phyloP scores from a whole-genome alignment of 2,113 vertebrate genomes.

The Actenoides lindsayi region DNA sequence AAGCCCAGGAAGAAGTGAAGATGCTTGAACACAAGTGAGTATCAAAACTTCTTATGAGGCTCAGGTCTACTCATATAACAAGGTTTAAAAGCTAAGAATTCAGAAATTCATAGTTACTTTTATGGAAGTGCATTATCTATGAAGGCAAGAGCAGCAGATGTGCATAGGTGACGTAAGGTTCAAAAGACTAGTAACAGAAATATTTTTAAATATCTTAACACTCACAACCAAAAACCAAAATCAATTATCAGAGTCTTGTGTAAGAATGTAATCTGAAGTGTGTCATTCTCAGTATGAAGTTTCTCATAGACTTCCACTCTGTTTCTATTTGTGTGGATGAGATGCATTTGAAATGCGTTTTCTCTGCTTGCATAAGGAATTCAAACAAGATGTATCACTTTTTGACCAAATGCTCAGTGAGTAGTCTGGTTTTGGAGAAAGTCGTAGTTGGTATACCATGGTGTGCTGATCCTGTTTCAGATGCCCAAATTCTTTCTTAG shows the following conservation, averaged over 20 bases:
- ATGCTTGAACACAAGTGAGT: not conserved
- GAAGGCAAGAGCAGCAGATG: not conserved
- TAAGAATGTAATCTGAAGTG: not conserved
- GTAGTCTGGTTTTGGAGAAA: not conserved
- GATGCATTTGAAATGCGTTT: not conserved
- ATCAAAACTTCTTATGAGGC: not conserved
- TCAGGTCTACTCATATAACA: not conserved
- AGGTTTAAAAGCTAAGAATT: not conserved
- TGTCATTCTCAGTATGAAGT: not conserved
- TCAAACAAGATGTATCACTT: not conserved
- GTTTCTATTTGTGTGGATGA: not conserved
- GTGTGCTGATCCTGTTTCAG: not conserved
- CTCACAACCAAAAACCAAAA: not conserved
- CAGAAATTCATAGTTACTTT: not conserved
- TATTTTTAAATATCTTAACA: not conserved
- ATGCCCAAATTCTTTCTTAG: not conserved
- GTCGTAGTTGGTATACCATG: not conserved
- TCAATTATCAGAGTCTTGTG: not conserved
- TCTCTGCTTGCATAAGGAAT: not conserved
- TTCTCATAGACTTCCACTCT: not conserved
- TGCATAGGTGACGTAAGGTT: not conserved
- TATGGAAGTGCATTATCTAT: not conserved
- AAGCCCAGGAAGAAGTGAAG: not conserved
- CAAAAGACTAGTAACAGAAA: not conserved
- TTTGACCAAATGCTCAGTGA: not conserved